Base-by-base conservation (phyloP, 2,888 invertebrate species). In the Mimumesa dahlbomi region DNA sequence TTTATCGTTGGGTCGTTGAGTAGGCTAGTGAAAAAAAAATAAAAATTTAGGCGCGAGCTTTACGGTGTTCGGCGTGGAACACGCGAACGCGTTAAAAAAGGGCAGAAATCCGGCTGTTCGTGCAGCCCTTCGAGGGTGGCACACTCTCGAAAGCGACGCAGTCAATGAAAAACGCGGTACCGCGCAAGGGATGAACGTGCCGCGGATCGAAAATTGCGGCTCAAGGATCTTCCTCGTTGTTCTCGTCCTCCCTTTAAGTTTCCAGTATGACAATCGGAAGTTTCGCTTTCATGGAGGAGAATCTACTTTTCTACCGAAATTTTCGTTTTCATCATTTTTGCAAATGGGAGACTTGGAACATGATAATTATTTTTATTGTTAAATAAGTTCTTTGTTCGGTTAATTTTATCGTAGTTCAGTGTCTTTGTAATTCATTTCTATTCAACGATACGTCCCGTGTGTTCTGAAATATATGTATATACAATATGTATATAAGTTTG, bases 121-220 rank as follows among this genome's bases (percentile, higher is more conserved):
- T 45, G 58, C 68, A 22, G 50, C 50, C 40, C 48, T 69, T 65
- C 62, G 75, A 78, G 63, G 70, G 63, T 76, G 58, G 38, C 63
- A 48, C 34, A 25, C 34, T 50, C 58, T 57, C 42, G 58, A 77
- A 62, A 73, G 57, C 62, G 48, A 42, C 58, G 38, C 48, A 66
- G 58, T 74, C 58, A 56, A 68, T 64, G 68, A 77, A 68, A 68
- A 69, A 56, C 13, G 21, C 54, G 56, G 46, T 52, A 36, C 36
- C 56, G 52, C 11, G 13, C 22, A 11, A 34, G 38, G 49, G 42
- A 53, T 50, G 69, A 59, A 80, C 75, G 75, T 75, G 77, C 62
- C 52, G 46, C 40, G 73, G 62, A 73, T 73, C 50, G 56, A 77
- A 77, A 65, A 67, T 72, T 63, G 22, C 29, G 61, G 71, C 65